Conservation (phyloP, 2,797 vertebrate genomes). For the Eremophila alpestris region DNA sequence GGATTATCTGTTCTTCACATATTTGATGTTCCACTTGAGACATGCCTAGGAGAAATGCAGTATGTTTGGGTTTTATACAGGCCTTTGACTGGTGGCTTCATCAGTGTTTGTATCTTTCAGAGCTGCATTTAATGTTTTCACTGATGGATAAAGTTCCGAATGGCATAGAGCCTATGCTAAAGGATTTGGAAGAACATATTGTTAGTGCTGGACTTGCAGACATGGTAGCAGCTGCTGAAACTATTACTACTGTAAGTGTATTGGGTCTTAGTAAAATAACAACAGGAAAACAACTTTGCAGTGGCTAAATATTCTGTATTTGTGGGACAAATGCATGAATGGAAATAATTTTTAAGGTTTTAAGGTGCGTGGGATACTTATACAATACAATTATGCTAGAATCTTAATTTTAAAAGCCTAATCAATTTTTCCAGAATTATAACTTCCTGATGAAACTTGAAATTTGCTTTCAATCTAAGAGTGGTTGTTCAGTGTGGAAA, state of each 20-base stretch:
- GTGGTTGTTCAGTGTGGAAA: background rate
- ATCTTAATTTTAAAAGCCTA: background rate
- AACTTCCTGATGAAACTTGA: background rate
- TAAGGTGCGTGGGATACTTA: background rate
- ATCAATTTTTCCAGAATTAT: background rate
- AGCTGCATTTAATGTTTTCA: constrained; percentile 97
- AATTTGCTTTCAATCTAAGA: background rate
- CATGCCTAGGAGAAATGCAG: background rate
- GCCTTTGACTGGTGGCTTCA: constrained; percentile 24
- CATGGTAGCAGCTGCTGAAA: constrained; percentile 97
- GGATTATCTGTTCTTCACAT: background rate
- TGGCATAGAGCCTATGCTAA: constrained; percentile 98
- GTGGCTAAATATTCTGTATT: background rate
- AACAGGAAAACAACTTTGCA: background rate
- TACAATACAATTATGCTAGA: background rate
- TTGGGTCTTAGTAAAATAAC: background rate
- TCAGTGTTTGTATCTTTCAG: constrained; percentile 77
- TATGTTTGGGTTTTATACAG: background rate
- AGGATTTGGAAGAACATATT: constrained; percentile 98
- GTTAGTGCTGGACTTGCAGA: constrained; percentile 96
- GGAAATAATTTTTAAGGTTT: background rate
- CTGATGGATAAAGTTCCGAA: constrained; percentile 99
- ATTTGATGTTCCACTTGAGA: background rate
- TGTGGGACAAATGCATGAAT: background rate
- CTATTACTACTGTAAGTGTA: constrained; percentile 94